phyloP scores from a whole-genome alignment of 2,113 vertebrate genomes.

The Chionomys nivalis region DNA sequence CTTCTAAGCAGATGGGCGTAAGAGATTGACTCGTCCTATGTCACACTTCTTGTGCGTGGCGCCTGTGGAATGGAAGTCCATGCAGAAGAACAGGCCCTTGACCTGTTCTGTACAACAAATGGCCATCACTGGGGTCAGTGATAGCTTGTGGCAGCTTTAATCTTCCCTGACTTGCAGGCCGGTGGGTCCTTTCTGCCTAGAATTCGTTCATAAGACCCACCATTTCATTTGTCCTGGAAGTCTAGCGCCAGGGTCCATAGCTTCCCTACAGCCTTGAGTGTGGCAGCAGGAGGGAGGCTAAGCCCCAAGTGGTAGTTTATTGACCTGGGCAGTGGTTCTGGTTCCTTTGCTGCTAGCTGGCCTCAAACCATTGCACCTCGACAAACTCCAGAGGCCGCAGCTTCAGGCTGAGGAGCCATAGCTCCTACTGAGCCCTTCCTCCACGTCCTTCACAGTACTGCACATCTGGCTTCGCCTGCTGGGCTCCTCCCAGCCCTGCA shows the following conservation, averaged over 20 bases:
- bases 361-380: neutral
- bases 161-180: neutral
- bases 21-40: neutral
- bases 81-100: neutral
- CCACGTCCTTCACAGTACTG: fast-evolving
- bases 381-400: neutral
- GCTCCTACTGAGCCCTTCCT: neutral
- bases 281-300: neutral
- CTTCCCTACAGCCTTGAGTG: neutral
- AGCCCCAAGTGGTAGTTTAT: neutral
- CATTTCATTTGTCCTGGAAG: neutral
- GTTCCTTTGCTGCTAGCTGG: neutral
- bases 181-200: neutral
- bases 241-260: neutral
- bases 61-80: neutral
- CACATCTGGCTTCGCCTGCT: fast-evolving
- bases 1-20: neutral
- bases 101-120: neutral
- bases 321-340: fast-evolving
- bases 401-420: neutral
- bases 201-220: too few species aligned
- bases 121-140: neutral
- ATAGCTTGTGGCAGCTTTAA: fast-evolving
- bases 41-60: neutral
- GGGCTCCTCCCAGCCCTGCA: neutral